These are phyloP conservation scores for Oxyruncus cristatus DNA, from an alignment of 2,113 vertebrate species.

Conservation along the genomic window DNA sequence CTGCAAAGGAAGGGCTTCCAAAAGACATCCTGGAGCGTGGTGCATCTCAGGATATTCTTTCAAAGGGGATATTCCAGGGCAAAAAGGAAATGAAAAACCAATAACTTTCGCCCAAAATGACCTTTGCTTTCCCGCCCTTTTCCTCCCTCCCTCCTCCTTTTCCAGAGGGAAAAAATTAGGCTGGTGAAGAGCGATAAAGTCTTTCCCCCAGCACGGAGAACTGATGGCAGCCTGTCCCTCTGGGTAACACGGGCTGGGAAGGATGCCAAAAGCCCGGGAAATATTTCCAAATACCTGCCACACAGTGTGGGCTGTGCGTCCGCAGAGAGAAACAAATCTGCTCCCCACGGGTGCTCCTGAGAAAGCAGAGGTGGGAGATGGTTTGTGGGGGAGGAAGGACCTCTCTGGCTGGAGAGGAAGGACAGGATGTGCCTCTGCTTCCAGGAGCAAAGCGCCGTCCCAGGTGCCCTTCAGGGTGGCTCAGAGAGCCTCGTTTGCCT, in stretches of 20 bases:
- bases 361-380: background rate
- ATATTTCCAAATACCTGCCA: background rate
- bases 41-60: background rate
- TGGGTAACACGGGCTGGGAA: background rate
- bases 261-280: background rate
- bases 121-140: background rate
- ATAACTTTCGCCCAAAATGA: background rate
- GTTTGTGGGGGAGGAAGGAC: background rate
- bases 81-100: background rate
- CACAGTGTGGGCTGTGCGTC: background rate
- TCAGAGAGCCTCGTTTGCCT: constrained; percentile 16
- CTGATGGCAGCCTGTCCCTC: background rate
- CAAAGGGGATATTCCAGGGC: background rate
- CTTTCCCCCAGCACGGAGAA: background rate
- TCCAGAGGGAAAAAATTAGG: background rate
- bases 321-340: background rate
- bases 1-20: background rate
- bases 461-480: background rate
- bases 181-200: background rate
- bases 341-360: background rate
- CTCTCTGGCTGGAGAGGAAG: background rate
- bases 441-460: background rate
- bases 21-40: background rate
- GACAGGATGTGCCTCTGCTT: fast-evolving
- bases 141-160: background rate